A percentile compares a stretch with the other conserved stretches of the same genome.
Conservation (phyloP, 2,797 vertebrate species). For the Scolopax bukidnonensis region DNA sequence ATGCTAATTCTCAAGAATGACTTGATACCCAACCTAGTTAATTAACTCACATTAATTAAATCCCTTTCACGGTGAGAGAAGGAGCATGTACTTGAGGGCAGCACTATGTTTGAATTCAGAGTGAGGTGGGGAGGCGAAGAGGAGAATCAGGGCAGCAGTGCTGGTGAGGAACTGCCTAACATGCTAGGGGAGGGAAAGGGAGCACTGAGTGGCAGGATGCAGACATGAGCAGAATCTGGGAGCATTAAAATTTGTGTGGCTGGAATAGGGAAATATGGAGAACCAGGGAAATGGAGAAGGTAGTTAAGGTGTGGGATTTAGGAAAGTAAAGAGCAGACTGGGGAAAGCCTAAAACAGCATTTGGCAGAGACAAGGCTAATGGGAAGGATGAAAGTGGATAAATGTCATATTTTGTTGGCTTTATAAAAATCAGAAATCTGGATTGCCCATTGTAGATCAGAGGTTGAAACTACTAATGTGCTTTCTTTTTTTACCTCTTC, state of each 20-base stretch:
- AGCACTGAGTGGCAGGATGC: accelerated
- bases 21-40: background rate
- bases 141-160: background rate
- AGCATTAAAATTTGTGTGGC: background rate
- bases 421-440: background rate
- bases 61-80: background rate
- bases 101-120: background rate
- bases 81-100: background rate
- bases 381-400: background rate
- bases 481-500: background rate
- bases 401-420: background rate
- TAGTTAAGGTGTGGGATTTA: background rate
- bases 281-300: background rate
- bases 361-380: background rate
- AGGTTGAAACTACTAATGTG: background rate
- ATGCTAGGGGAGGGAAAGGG: background rate
- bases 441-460: background rate
- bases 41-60: slow-evolving; percentile 41
- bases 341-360: background rate
- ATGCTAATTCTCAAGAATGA: background rate
- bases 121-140: background rate
- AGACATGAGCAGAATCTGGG: accelerated
- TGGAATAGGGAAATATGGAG: background rate
- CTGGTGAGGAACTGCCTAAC: background rate
- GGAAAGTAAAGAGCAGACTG: background rate